Evolutionary conservation across 2,113 vertebrate genomes (phyloP), one percentile per base, ranked within the genome.

Genomic region (Vidua chalybeata): DNA sequence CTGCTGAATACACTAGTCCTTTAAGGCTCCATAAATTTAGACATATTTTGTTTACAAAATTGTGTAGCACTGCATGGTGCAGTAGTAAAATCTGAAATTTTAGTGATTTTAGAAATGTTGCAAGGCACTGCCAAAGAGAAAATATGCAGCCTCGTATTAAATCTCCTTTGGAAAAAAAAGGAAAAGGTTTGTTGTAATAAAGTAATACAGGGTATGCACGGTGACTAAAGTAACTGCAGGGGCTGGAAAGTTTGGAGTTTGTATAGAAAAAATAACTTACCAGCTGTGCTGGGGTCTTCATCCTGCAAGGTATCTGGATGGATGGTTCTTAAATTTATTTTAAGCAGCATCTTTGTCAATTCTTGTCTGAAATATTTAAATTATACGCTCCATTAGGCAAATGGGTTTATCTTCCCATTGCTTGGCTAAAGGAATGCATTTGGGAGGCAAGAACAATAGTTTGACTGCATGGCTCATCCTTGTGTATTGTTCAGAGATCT

Each of bases 321-420:
- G 76, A 18, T 95, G 63, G 21, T 52, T 77, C 23, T 63, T 73
- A 58, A 46, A 89, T 90, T 77, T 96, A 67, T 94, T 93, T 96
- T 79, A 77, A 89, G 43, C 61, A 82, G 45, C 35, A 56, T 79
- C 72, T 87, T 52, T 94, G 23, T 93, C 76, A 93, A 39, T 62
- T 90, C 30, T 80, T 91, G 62, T 79, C 59, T 85, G 62, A 91
- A 93, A 95, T 95, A 84, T 63, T 95, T 95, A 85, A 80, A 89
- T 92, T 76, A 68, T 55, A 79, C 68, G 78, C 87, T 3, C 6
- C 74, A 79, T 96, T 97, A 95, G 78, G 88, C 66, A 94, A 41
- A 94, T 95, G 49, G 77, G 9, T 88, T 94, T 96, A 37, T 87
- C 72, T 83, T 92, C 64, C 71, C 82, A 33, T 84, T 88, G 69